phyloP scores from a whole-genome alignment of 2,797 vertebrate species.

The Acipenser transmontanus region DNA sequence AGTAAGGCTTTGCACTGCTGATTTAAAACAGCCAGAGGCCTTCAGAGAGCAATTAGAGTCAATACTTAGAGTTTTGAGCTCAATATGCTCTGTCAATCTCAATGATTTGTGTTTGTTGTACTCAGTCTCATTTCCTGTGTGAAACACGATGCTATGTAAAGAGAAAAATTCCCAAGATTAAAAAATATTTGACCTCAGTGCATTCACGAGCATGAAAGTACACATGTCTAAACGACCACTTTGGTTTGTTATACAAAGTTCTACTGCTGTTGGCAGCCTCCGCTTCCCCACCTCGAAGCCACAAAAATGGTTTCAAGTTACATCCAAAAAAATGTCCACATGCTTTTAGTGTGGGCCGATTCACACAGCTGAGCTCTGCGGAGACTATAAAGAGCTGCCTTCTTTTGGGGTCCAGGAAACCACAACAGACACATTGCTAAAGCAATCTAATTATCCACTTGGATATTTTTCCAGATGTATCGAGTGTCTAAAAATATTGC shows the following conservation, averaged over 20 bases:
- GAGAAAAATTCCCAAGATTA: slow-evolving; percentile 68
- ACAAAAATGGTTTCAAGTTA: slow-evolving; percentile 75
- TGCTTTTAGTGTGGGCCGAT: slow-evolving; percentile 66
- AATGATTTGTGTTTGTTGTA: slow-evolving; percentile 73
- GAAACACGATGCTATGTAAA: slow-evolving; percentile 68
- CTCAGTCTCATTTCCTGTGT: slow-evolving; percentile 72
- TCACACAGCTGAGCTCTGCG: slow-evolving; percentile 64
- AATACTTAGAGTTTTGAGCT: slow-evolving; percentile 66
- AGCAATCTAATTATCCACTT: slow-evolving; percentile 71
- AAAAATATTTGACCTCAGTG: slow-evolving; percentile 73
- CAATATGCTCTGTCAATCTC: slow-evolving; percentile 70
- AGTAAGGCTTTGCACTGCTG: slow-evolving; percentile 59
- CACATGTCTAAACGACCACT: slow-evolving; percentile 74
- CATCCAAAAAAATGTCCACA: slow-evolving; percentile 75
- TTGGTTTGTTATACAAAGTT: slow-evolving; percentile 75
- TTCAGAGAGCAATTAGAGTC: slow-evolving; percentile 75
- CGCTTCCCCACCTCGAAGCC: slow-evolving; percentile 68
- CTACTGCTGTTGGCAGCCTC: slow-evolving; percentile 74
- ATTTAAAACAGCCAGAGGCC: slow-evolving; percentile 75
- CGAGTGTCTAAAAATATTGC: slow-evolving; percentile 64
- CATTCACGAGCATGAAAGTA: slow-evolving; percentile 64
- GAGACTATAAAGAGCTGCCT: slow-evolving; percentile 63
- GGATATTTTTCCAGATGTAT: slow-evolving; percentile 74
- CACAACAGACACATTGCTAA: slow-evolving; percentile 72
- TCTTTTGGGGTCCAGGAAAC: slow-evolving; percentile 64